phyloP scores from a whole-genome alignment of 2,113 vertebrate species.

The Triplophysa dalaica region DNA sequence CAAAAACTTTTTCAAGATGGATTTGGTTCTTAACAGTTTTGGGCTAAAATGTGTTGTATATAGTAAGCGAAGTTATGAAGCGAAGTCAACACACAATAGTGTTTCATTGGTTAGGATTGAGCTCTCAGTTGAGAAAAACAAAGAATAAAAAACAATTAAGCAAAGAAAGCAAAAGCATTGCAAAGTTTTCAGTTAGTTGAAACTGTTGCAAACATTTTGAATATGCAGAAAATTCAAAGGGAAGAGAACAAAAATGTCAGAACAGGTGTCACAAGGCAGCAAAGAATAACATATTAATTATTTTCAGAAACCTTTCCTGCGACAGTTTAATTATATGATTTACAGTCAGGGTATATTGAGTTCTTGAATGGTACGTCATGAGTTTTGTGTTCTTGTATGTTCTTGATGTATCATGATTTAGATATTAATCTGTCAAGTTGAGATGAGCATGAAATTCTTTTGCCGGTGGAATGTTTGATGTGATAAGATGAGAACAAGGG shows the following conservation, averaged over 20 bases:
- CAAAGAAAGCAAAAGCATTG: too few relatives aligned
- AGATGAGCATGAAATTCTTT: neutral
- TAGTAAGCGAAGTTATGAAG: neutral
- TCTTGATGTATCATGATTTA: neutral
- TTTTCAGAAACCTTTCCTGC: too few relatives aligned
- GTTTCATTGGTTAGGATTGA: too few relatives aligned
- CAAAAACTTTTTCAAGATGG: neutral
- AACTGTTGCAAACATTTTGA: too few relatives aligned
- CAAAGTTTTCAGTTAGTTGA: neutral
- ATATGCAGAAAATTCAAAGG: neutral
- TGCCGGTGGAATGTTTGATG: neutral
- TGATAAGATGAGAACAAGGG: neutral
- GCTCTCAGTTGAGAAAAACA: too few relatives aligned
- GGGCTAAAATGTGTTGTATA: neutral
- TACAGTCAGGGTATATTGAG: neutral
- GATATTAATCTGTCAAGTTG: neutral
- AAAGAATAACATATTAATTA: neutral
- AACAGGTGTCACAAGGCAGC: neutral
- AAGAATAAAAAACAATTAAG: too few relatives aligned
- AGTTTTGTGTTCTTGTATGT: neutral
- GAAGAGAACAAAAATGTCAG: constrained; percentile 12
- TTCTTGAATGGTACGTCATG: neutral
- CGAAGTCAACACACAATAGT: too few relatives aligned
- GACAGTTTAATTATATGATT: neutral
- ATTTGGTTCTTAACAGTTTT: neutral